Conservation (phyloP, 2,797 vertebrate genomes). For the Gymnopithys bicolor region DNA sequence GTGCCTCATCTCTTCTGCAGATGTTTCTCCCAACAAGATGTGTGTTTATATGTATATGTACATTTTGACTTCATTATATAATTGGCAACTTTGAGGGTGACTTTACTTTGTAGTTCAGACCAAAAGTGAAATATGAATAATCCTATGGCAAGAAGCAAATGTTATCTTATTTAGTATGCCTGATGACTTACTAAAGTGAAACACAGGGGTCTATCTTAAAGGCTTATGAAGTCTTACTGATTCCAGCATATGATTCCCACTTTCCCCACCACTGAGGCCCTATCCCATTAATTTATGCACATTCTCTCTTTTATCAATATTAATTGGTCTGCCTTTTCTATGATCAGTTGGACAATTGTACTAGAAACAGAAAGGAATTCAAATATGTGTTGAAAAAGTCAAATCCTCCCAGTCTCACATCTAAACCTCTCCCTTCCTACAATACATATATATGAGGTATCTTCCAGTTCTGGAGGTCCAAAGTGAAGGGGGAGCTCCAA, state of each 20-base stretch:
- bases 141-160: background rate
- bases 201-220: rapidly evolving
- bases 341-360: background rate
- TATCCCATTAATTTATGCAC: background rate
- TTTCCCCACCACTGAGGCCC: background rate
- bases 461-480: background rate
- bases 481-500: background rate
- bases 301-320: background rate
- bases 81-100: background rate
- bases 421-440: background rate
- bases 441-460: rapidly evolving
- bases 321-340: background rate
- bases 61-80: background rate
- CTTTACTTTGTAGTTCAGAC: background rate
- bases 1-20: background rate
- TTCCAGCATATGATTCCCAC: background rate
- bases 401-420: background rate
- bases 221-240: background rate
- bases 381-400: background rate
- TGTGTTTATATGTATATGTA: background rate
- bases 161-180: background rate
- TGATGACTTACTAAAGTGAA: background rate
- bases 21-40: background rate
- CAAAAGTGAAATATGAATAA: background rate
- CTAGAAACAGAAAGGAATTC: background rate